Percentiles rank a stretch among this genome's conserved stretches.
Evolutionary conservation across 2,113 vertebrate species (phyloP).

Genomic region (Sigmodon hispidus): DNA sequence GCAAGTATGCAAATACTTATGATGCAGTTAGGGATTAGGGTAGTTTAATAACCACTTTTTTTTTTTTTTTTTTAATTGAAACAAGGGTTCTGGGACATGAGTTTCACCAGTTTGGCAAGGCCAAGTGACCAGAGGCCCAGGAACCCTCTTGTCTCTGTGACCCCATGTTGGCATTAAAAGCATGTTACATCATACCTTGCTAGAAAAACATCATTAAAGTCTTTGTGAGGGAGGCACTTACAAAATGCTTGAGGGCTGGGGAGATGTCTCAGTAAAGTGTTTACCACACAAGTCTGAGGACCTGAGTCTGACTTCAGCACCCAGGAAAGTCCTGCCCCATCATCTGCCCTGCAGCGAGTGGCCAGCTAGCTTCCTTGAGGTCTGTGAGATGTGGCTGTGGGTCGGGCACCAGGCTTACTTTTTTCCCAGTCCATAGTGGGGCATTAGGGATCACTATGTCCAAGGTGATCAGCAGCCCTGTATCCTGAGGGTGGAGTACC

Average conservation of each 20-base stretch:
- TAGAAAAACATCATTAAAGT: too few species aligned
- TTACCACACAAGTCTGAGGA: too few species aligned
- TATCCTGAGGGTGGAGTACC: background rate
- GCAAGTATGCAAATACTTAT: background rate
- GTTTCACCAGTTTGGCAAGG: background rate
- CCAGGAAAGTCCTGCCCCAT: background rate
- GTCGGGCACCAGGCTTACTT: background rate
- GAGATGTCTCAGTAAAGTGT: too few species aligned
- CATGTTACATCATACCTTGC: background rate
- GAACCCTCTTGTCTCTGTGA: background rate
- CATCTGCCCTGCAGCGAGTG: too few species aligned
- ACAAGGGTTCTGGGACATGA: background rate
- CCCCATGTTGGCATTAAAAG: background rate
- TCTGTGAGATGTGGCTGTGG: background rate
- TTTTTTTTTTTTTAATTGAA: background rate
- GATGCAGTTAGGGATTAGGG: background rate
- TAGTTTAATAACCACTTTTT: background rate
- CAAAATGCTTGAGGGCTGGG: too few species aligned
- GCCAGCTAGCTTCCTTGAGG: background rate
- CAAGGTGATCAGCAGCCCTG: background rate
- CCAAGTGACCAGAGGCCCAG: too few species aligned
- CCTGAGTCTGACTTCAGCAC: too few species aligned
- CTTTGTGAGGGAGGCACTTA: too few species aligned
- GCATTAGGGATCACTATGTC: background rate
- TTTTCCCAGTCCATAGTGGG: background rate